phyloP scores from a whole-genome alignment of 1,140 invertebrate genomes.

The Dryas iulia region DNA sequence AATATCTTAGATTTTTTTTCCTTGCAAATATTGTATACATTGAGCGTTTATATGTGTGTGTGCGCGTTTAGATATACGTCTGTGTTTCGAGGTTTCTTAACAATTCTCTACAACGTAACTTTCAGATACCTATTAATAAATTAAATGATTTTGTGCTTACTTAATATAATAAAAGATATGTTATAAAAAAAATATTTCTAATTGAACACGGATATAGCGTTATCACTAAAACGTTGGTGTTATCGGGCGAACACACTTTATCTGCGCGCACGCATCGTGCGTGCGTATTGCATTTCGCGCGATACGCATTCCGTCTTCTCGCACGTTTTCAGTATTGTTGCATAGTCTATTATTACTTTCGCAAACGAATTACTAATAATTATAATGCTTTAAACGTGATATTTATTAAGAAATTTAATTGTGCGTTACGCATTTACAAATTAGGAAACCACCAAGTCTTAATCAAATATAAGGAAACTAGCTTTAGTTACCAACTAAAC shows the following conservation, averaged over 20 bases:
- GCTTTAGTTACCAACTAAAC: background rate
- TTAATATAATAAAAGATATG: background rate
- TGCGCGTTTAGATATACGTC: slow-evolving; percentile 1
- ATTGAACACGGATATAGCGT: slow-evolving; percentile 47
- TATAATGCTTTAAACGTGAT: slow-evolving; percentile 67
- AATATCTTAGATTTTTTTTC: slow-evolving; percentile 50
- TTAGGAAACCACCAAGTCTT: slow-evolving; percentile 37
- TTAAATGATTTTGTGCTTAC: background rate
- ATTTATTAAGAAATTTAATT: slow-evolving; percentile 59
- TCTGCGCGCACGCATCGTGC: slow-evolving; percentile 68
- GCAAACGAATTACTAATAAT: slow-evolving; percentile 64
- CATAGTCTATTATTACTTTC: slow-evolving; percentile 66
- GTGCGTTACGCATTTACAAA: slow-evolving; percentile 71
- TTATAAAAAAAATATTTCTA: slow-evolving; percentile 23
- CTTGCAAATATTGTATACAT: background rate
- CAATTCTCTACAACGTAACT: no score
- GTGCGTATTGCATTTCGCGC: slow-evolving; percentile 70
- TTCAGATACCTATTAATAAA: background rate
- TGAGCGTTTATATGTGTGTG: no score
- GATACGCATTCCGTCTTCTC: slow-evolving; percentile 52
- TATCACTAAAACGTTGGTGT: slow-evolving; percentile 54
- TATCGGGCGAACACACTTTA: slow-evolving; percentile 70
- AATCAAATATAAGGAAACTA: background rate
- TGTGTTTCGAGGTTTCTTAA: no score
- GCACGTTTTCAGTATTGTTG: slow-evolving; percentile 58